These are phyloP conservation scores for Rhagophthalmus giganteus DNA, from an alignment of 2,888 invertebrate species.

Conservation along the genomic window DNA sequence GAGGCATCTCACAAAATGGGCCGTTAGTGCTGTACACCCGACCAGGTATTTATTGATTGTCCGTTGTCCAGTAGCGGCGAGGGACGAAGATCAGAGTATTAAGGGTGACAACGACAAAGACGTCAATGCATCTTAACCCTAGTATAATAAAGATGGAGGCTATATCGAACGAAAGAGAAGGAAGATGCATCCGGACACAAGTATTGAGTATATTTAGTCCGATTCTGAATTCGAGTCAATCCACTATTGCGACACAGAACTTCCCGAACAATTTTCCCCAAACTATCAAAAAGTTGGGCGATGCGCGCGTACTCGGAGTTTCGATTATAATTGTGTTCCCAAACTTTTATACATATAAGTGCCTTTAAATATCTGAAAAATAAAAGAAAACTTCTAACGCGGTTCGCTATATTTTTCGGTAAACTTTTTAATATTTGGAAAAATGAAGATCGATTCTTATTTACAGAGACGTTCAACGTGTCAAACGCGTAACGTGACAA, in stretches of 20 bases:
- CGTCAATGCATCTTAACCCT: slow-evolving; percentile 34
- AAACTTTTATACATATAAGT: slow-evolving; percentile 11
- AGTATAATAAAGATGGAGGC: slow-evolving; percentile 32
- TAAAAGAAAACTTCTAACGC: slow-evolving; percentile 1
- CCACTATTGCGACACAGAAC: slow-evolving; percentile 19
- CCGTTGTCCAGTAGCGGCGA: slow-evolving; percentile 40
- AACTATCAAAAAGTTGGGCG: slow-evolving; percentile 18
- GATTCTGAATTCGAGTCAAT: slow-evolving; percentile 16
- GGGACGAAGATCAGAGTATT: slow-evolving; percentile 36
- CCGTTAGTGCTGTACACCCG: slow-evolving; percentile 22
- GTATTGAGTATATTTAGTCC: slow-evolving; percentile 36
- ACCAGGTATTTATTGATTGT: slow-evolving; percentile 44
- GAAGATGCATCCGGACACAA: slow-evolving; percentile 37
- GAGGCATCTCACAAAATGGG: slow-evolving; percentile 14
- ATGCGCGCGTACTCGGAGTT: slow-evolving; percentile 6
- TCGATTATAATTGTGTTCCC: slow-evolving; percentile 8
- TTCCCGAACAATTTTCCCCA: slow-evolving; percentile 19
- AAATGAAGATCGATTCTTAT: too few relatives aligned
- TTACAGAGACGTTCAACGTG: neutral
- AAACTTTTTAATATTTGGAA: too few relatives aligned
- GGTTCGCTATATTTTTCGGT: neutral
- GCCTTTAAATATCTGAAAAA: slow-evolving; percentile 4
- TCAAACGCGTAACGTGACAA: too few relatives aligned
- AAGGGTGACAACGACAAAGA: slow-evolving; percentile 38
- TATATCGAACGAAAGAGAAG: slow-evolving; percentile 32